A percentile compares a stretch with the other conserved stretches of the same genome.
Evolutionary conservation across 2,888 invertebrate genomes (phyloP).

Genomic region (Mesodorylaimus sp.): DNA sequence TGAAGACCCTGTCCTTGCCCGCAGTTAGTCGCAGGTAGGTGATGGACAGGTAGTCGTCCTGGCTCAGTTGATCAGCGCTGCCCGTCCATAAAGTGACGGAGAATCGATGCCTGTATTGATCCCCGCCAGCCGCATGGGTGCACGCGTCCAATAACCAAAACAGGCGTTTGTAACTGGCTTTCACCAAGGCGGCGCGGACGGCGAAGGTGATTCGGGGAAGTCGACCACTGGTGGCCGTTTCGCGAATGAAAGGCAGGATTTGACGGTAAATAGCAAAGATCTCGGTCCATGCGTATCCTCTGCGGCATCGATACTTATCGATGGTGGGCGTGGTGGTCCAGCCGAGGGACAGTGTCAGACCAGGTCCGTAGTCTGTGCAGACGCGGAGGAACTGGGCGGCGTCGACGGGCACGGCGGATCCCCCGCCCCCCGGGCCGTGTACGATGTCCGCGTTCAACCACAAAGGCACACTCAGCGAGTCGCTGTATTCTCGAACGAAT

Average conservation of each 20-base stretch:
- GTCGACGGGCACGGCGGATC: neutral
- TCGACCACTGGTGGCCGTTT: too few species aligned
- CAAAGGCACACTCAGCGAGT: neutral
- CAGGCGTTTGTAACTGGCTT: neutral
- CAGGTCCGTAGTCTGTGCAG: neutral
- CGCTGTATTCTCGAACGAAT: too few species aligned
- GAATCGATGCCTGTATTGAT: neutral
- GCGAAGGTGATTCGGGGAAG: too few species aligned
- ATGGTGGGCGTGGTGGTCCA: neutral
- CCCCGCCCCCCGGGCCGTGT: neutral
- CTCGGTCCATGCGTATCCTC: neutral
- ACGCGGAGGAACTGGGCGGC: neutral
- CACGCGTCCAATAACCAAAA: neutral
- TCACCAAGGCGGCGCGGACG: neutral
- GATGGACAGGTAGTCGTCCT: neutral
- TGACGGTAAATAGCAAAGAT: neutral
- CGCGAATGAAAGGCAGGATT: neutral
- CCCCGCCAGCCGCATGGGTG: too few species aligned
- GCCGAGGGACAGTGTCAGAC: neutral
- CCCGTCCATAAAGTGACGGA: neutral
- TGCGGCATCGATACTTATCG: neutral
- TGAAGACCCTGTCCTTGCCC: neutral
- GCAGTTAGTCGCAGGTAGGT: neutral
- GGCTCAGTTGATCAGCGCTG: neutral
- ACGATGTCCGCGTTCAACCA: neutral